A percentile compares a stretch with the other conserved stretches of the same genome.
These are phyloP conservation scores for Carposina sasakii DNA, from an alignment of 1,140 invertebrate species.

Conservation along the genomic window DNA sequence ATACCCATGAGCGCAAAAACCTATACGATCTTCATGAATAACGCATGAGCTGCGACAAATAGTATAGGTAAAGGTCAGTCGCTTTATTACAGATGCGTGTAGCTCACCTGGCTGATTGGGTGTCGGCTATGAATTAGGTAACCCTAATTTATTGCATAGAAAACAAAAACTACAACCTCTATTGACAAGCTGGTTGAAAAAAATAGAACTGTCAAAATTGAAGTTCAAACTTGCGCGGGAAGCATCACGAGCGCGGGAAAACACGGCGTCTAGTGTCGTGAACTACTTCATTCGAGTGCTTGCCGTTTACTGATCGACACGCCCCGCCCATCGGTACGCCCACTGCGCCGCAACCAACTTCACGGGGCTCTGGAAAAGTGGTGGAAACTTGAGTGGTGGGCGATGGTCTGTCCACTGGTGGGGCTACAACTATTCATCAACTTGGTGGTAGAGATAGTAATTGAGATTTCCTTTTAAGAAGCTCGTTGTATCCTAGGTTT, in stretches of 20 bases:
- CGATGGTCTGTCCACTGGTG: no score
- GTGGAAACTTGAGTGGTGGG: constrained; percentile 52
- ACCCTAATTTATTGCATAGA: no score
- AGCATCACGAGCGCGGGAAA: constrained; percentile 36
- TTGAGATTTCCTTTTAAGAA: no score
- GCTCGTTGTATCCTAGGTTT: no score
- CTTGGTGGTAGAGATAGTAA: no score
- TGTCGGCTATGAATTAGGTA: constrained; percentile 17
- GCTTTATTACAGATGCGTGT: constrained; percentile 47
- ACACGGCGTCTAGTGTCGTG: constrained; percentile 29
- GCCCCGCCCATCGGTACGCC: constrained; percentile 50
- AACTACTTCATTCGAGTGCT: constrained; percentile 16
- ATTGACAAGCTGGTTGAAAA: constrained; percentile 1
- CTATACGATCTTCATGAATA: constrained; percentile 47
- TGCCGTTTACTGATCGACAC: constrained; percentile 26
- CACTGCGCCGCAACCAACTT: constrained; percentile 48
- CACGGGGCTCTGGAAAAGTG: constrained; percentile 47
- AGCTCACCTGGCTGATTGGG: constrained; percentile 48
- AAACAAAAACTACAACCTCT: no score
- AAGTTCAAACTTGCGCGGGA: constrained; percentile 4
- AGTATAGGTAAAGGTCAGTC: constrained; percentile 57
- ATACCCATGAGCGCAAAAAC: no score
- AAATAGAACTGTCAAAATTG: not conserved
- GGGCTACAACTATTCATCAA: no score
- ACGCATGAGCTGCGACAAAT: constrained; percentile 60